Evolutionary conservation across 2,113 vertebrate genomes (phyloP).

Genomic region (Cyprinodon brontotheroides): DNA sequence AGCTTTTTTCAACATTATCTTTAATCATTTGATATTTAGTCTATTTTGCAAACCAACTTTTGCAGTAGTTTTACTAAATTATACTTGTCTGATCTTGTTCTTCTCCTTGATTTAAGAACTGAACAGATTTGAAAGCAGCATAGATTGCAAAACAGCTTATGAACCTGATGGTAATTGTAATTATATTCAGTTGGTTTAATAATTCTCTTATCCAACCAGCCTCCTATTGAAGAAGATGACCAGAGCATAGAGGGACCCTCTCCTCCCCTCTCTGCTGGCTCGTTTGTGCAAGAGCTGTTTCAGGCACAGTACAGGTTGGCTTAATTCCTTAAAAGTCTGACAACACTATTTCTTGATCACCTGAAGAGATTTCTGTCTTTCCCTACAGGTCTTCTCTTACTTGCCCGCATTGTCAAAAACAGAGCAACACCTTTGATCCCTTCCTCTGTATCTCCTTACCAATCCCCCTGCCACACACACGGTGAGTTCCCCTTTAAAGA

Average conservation of each 20-base stretch:
- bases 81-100: background rate
- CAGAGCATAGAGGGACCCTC: constrained; percentile 86
- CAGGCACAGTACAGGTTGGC: constrained; percentile 96
- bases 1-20: background rate
- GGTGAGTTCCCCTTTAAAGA: constrained; percentile 78
- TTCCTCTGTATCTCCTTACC: constrained; percentile 98
- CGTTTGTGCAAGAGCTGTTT: constrained; percentile 97
- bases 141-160: background rate
- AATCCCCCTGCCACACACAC: constrained; percentile 94
- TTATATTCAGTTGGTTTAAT: constrained; percentile 7
- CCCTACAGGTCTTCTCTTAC: constrained; percentile 91
- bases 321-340: background rate
- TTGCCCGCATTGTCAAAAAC: constrained; percentile 97
- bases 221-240: constrained; percentile 88
- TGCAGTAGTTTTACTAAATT: background rate
- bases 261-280: constrained; percentile 88
- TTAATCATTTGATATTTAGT: background rate
- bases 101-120: background rate
- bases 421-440: constrained; percentile 98
- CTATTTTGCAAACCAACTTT: background rate
- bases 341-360: background rate
- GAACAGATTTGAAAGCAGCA: no score
- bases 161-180: background rate
- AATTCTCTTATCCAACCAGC: constrained; percentile 75
- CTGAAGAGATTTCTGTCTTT: constrained; percentile 15